phyloP scores from a whole-genome alignment of 2,113 vertebrate species.

The Bambusicola thoracicus region DNA sequence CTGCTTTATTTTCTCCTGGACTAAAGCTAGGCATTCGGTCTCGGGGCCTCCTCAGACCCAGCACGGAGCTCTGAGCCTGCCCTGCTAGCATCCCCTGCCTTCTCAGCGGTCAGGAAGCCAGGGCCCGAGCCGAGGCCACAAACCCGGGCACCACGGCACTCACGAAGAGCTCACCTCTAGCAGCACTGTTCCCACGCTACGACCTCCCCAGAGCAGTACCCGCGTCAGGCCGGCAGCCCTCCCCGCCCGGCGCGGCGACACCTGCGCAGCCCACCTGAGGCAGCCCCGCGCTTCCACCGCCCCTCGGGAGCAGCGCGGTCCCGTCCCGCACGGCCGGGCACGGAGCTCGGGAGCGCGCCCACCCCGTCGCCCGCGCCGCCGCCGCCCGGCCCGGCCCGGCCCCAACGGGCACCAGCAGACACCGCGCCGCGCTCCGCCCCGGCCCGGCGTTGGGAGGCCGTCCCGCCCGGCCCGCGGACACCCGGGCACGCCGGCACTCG shows the following conservation, averaged over 20 bases:
- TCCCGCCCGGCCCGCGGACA: slow-evolving; percentile 29
- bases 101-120: not conserved
- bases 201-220: too few relatives aligned
- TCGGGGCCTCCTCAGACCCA: not conserved
- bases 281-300: too few relatives aligned
- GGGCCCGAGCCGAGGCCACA: not conserved
- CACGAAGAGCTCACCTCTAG: not conserved
- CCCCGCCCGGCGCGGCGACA: too few relatives aligned
- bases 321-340: not conserved
- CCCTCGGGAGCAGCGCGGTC: not conserved
- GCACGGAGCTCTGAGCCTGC: not conserved
- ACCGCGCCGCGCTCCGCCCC: not conserved
- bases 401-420: not conserved
- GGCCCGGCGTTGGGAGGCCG: not conserved
- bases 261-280: too few relatives aligned
- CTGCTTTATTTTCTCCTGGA: not conserved
- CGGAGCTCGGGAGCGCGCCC: not conserved
- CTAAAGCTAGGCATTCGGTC: not conserved
- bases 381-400: not conserved
- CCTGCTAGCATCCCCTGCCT: not conserved
- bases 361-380: not conserved
- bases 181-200: not conserved
- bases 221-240: too few relatives aligned
- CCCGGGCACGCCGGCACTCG: not conserved
- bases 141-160: not conserved